Conservation (phyloP, 2,113 vertebrate species). For the Ahaetulla prasina region DNA sequence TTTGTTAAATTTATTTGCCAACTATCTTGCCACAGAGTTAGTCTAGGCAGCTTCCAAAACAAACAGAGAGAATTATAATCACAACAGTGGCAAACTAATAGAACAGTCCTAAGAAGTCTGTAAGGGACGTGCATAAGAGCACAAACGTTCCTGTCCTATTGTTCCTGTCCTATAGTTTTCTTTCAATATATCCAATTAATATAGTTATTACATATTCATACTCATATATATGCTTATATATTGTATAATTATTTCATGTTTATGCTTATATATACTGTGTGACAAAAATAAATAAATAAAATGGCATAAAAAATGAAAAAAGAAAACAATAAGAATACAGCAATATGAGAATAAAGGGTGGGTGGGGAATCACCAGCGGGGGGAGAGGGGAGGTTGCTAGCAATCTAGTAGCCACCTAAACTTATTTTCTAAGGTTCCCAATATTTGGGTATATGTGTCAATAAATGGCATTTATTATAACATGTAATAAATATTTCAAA, state of each 20-base stretch:
- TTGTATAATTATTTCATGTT: no score
- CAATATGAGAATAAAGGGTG: background rate
- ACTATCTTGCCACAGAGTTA: background rate
- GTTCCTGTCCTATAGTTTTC: no score
- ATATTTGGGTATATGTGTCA: slow-evolving; percentile 3
- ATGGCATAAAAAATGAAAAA: background rate
- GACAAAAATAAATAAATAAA: no score
- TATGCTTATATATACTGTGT: no score
- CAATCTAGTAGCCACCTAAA: background rate
- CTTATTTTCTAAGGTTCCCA: background rate
- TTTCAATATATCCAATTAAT: no score
- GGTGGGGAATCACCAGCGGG: background rate
- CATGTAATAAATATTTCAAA: background rate
- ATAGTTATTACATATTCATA: no score
- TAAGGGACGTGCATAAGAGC: no score
- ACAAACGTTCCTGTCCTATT: no score
- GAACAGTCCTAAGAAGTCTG: no score
- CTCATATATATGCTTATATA: no score
- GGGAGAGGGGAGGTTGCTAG: background rate
- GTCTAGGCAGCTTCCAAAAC: background rate
- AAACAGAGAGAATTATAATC: background rate
- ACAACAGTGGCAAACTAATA: background rate
- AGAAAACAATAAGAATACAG: background rate
- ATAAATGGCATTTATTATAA: slow-evolving; percentile 18
- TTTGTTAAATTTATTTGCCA: background rate